These are phyloP conservation scores for Echinops telfairi DNA, from an alignment of 2,113 vertebrate genomes.

Conservation along the genomic window DNA sequence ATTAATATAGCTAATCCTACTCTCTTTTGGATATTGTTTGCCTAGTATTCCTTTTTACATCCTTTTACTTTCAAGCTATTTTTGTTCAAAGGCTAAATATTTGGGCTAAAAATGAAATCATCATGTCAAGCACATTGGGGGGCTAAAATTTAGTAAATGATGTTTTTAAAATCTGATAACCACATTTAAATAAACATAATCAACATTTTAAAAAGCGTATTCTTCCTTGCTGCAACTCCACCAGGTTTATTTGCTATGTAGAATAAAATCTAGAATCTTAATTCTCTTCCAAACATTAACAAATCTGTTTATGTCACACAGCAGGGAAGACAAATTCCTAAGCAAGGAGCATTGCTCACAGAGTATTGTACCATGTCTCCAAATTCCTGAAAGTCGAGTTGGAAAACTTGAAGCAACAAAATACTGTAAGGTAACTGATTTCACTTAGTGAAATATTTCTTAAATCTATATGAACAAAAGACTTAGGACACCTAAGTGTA, in stretches of 20 bases:
- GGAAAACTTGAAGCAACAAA: conserved; percentile 62
- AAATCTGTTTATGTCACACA: conserved; percentile 64
- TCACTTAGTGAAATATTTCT: not conserved
- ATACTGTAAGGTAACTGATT: conserved; percentile 69
- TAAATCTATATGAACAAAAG: not conserved
- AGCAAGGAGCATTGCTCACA: conserved; percentile 68
- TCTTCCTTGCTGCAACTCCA: conserved; percentile 16
- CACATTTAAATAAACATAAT: conserved; percentile 61
- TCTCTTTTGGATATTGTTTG: conserved; percentile 41
- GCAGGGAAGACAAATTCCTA: conserved; percentile 73
- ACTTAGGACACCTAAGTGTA: not conserved
- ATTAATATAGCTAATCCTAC: not conserved
- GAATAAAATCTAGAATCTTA: conserved; percentile 11
- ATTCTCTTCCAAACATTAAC: conserved; percentile 34
- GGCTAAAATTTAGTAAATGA: conserved; percentile 46
- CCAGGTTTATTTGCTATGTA: conserved; percentile 12
- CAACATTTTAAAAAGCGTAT: conserved; percentile 7
- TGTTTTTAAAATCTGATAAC: conserved; percentile 26
- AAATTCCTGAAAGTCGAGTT: conserved; percentile 74
- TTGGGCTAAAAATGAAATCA: conserved; percentile 39
- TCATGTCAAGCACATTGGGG: conserved; percentile 25
- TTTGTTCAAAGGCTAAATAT: conserved; percentile 51
- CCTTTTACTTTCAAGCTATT: conserved; percentile 38
- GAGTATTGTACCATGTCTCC: conserved; percentile 75
- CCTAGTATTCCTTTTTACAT: not conserved